Evolutionary conservation across 1,140 invertebrate genomes (phyloP).

Genomic region (Ooceraea biroi): DNA sequence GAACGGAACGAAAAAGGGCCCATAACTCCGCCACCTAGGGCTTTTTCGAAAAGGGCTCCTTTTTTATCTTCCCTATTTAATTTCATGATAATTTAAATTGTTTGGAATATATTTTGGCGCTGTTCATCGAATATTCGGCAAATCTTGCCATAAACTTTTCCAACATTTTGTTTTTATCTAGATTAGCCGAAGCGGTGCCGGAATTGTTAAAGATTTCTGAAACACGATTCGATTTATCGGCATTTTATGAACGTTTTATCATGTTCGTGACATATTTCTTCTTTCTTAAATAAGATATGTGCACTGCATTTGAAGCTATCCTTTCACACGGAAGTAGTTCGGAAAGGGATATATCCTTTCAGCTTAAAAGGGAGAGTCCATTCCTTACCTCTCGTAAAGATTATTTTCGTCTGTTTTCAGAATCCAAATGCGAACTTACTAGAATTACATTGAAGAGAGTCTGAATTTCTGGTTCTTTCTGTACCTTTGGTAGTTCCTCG

Average conservation of each 20-base stretch:
- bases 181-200: no score
- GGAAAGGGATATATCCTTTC: neutral
- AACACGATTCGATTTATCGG: neutral
- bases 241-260: neutral
- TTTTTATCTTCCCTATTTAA: slow-evolving; percentile 5
- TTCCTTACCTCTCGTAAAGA: neutral
- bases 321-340: neutral
- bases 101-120: slow-evolving; percentile 9
- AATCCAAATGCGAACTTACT: neutral
- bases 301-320: neutral
- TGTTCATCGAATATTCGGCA: neutral
- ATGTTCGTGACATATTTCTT: neutral
- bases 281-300: neutral
- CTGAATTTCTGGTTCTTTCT: neutral
- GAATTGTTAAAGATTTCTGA: no score
- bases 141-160: neutral
- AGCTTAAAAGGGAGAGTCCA: neutral
- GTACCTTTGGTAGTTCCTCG: neutral
- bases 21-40: neutral
- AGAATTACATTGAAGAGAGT: neutral
- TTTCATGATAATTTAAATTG: neutral
- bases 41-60: neutral
- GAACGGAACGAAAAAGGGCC: neutral
- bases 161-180: no score
- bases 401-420: neutral